Evolutionary conservation across 35 echinoderm and acorn worm genomes (phyloP).

Genomic region (Amphiura filiformis): DNA sequence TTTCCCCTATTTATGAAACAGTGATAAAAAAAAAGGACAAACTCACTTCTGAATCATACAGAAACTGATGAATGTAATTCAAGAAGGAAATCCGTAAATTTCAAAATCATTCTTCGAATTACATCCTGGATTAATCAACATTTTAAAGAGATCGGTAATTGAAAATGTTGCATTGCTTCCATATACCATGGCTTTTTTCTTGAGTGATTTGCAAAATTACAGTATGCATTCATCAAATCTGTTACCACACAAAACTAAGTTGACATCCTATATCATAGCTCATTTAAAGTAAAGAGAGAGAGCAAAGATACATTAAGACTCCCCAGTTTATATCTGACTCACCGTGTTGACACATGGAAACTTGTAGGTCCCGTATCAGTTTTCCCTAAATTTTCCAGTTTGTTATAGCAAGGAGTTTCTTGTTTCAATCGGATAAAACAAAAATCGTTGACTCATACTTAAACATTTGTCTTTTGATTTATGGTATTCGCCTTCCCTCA

Average conservation of each 20-base stretch:
- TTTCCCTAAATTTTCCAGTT: not conserved
- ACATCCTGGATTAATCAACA: not conserved
- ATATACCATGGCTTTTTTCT: not conserved
- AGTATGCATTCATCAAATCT: not conserved
- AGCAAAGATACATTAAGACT: not conserved
- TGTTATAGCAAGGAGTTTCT: not conserved
- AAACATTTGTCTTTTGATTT: not conserved
- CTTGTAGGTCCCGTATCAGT: not conserved
- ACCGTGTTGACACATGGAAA: not conserved
- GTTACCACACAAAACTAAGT: not conserved
- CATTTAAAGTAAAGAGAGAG: not conserved
- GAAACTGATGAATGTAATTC: too few species aligned
- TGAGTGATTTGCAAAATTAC: not conserved
- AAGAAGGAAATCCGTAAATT: not conserved
- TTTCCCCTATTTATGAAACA: not conserved
- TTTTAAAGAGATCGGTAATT: not conserved
- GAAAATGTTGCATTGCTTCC: not conserved
- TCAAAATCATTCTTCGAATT: not conserved
- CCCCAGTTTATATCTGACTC: not conserved
- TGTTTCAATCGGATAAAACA: not conserved
- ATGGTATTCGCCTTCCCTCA: not conserved
- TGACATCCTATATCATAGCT: not conserved
- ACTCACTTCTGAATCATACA: too few species aligned
- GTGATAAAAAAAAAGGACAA: not conserved
- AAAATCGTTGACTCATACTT: not conserved